Base-by-base conservation (phyloP, 2,113 vertebrate species). In the Colossoma macropomum region DNA sequence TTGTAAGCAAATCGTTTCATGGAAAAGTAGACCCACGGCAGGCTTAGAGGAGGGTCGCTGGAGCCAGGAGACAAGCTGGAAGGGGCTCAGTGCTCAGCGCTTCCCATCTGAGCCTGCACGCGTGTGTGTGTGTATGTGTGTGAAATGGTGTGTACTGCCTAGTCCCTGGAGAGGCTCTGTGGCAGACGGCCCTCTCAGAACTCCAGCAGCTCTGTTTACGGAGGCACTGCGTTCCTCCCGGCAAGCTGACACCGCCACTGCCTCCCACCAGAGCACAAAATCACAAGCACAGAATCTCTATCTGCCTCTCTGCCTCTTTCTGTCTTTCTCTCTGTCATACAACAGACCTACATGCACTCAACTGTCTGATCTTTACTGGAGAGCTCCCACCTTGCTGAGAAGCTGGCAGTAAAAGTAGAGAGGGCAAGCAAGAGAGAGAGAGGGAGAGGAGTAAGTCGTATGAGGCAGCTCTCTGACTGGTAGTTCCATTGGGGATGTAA, bases 341-440 rank as follows among this genome's bases (percentile, higher is more conserved):
- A 75, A 27, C 66, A 75, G 48, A 75, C 11, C 30, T 69, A 4
- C 30, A 27, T 32, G 32, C 16, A 34, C 27, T 52, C 38, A 48
- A 25, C 30, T 34, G 60, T 45, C 69, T 54, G 34, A 27, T 41
- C 17, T 23, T 13, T 15, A 62, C 32, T 60, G 66, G 66, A 32
- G 30, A 21, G 66, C 17, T 38, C 21, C 16, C 19, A 69, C 66
- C 66, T 25, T 34, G 16, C 19, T 59, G 32, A 34, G 48, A 10
- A 32, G 65, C 68, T 73, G 38, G 59, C 60, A 48, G 68, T 62
- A 50, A 69, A 63, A 50, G 3, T 16, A 38, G 13, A 48, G 54
- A 62, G 32, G 19, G 25, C 84, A 74, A 30, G 38, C 68, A 23
- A 75, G 69, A 62, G 52, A 27, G 72, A 62, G 23, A 71, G 54